These are phyloP conservation scores for Dicranocentrus wangi DNA, from an alignment of 2,888 invertebrate genomes.

Conservation along the genomic window DNA sequence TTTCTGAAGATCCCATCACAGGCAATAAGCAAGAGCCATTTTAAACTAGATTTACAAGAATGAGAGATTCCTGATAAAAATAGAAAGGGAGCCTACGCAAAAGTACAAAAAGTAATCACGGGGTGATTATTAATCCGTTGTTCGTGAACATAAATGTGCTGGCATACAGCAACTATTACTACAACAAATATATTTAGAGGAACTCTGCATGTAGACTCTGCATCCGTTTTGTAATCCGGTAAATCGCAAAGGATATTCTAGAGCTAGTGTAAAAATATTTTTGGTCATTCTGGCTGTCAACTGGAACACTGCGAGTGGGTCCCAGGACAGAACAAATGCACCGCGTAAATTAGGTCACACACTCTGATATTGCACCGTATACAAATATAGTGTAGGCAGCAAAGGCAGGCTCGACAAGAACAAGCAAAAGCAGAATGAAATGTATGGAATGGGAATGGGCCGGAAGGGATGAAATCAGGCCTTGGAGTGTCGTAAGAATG, in stretches of 20 bases:
- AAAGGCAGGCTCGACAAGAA: too few species aligned
- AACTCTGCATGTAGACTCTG: too few species aligned
- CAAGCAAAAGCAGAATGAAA: slow-evolving; percentile 30
- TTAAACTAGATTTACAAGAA: slow-evolving; percentile 37
- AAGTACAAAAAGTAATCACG: slow-evolving; percentile 31
- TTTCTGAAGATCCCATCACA: slow-evolving; percentile 13
- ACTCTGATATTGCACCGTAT: not conserved
- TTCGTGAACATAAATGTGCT: slow-evolving; percentile 24
- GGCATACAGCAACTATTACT: too few species aligned
- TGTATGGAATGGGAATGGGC: slow-evolving; percentile 45
- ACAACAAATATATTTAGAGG: too few species aligned
- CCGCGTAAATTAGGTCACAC: slow-evolving; percentile 52
- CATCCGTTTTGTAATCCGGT: too few species aligned
- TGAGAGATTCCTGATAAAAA: slow-evolving; percentile 24
- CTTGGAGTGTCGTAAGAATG: slow-evolving; percentile 62
- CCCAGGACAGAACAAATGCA: slow-evolving; percentile 37
- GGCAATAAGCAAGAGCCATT: slow-evolving; percentile 22
- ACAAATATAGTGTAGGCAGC: too few species aligned
- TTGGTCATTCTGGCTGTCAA: slow-evolving; percentile 41
- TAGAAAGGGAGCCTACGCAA: not conserved
- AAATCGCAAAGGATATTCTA: not conserved
- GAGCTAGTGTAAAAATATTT: not conserved
- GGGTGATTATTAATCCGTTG: slow-evolving; percentile 46
- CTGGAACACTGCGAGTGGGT: too few species aligned
- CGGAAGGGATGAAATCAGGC: slow-evolving; percentile 57